phyloP scores from a whole-genome alignment of 2,888 invertebrate species.

The Tinea semifulvella region DNA sequence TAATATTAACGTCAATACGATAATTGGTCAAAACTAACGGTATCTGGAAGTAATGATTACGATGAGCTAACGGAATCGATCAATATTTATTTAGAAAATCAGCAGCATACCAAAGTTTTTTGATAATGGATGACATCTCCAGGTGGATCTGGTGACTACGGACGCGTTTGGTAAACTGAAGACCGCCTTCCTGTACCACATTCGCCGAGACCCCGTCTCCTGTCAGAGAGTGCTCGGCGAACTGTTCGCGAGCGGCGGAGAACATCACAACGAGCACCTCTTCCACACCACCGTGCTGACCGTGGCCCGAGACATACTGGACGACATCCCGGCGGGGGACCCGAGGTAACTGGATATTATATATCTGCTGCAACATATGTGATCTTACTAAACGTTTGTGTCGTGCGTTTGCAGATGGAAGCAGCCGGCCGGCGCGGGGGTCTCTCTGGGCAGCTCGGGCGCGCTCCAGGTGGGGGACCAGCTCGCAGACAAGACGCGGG shows the following conservation, averaged over 20 bases:
- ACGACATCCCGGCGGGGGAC: conserved; percentile 90
- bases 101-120: no score
- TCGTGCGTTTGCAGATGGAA: no score
- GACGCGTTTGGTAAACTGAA: conserved; percentile 66
- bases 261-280: conserved; percentile 41
- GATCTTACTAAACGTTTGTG: no score
- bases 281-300: conserved; percentile 29
- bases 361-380: no score
- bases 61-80: no score
- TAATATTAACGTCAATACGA: no score
- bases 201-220: conserved; percentile 59
- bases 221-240: conserved; percentile 30
- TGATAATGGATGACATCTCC: no score
- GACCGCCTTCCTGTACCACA: conserved; percentile 80
- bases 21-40: no score
- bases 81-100: no score
- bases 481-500: conserved; percentile 86
- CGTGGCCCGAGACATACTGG: conserved; percentile 80
- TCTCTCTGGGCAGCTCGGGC: conserved; percentile 73
- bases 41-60: no score
- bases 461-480: conserved; percentile 88
- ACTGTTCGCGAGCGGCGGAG: conserved; percentile 39
- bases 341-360: conserved; percentile 65
- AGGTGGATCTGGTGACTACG: conserved; percentile 39
- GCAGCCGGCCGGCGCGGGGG: conserved; percentile 29